Base-by-base conservation (phyloP, 2,797 vertebrate genomes). In the Takifugu rubripes region DNA sequence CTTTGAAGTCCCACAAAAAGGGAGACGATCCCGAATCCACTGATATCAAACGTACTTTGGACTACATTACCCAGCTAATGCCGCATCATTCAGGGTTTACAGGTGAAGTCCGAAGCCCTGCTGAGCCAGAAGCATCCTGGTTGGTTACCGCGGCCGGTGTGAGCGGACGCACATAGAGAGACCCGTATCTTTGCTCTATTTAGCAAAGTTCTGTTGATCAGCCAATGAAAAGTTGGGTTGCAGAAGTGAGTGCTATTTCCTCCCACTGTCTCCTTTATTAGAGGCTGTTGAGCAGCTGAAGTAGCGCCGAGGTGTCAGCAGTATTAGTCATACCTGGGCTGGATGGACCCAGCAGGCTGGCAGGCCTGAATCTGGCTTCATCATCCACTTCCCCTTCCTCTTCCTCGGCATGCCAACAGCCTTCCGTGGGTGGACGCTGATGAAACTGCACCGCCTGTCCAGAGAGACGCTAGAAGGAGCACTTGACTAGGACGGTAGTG, bases 361-460 rank as follows among this genome's bases (percentile, higher is more conserved):
- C 76, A 42, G 72, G 52, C 47, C 70, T 60, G 67, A 77, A 69
- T 75, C 64, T 66, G 78, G 66, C 68, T 84, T 79, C 81, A 79
- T 79, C 68, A 76, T 75, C 77, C 65, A 65, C 83, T 85, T 86
- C 78, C 77, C 78, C 80, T 82, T 88, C 84, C 84, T 85, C 72
- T 74, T 73, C 70, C 69, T 70, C 56, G 21, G 51, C 2, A 9
- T 63, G 60, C 69, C 66, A 66, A 17, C 59, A 56, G 44, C 50
- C 56, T 33, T 27, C 56, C 27, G 76, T 78, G 78, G 81, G 78
- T 3, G 59, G 72, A 77, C 65, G 42, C 65, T 56, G 76, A 79
- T 68, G 67, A 71, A 79, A 48, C 60, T 27, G 25, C 55, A 25
- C 40, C 59, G 64, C 36, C 54, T 26, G 11, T 2, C 43, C 15